These are phyloP conservation scores for Capricornis sumatraensis DNA, from an alignment of 2,113 vertebrate species.

Conservation along the genomic window DNA sequence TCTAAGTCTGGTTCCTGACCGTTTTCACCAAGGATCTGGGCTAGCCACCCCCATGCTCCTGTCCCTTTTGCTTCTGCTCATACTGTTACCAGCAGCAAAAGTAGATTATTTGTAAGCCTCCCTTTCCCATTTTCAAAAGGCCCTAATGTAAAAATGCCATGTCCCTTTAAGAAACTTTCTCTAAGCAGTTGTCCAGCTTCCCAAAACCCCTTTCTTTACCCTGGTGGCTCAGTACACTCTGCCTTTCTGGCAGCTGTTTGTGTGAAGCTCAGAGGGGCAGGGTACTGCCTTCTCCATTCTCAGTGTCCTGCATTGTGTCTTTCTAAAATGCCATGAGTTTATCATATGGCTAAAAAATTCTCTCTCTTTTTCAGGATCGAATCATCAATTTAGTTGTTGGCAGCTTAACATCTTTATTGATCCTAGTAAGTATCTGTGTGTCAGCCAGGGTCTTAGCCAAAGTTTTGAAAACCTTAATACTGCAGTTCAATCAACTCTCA, in stretches of 20 bases:
- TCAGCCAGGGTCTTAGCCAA: neutral
- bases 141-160: neutral
- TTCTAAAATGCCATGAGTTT: neutral
- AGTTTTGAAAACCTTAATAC: slow-evolving; percentile 11
- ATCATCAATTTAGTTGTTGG: slow-evolving; percentile 94
- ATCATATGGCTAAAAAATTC: neutral
- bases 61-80: neutral
- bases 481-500: neutral
- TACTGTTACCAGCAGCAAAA: neutral
- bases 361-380: slow-evolving; percentile 87
- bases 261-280: neutral
- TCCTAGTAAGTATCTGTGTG: slow-evolving; percentile 89
- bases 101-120: neutral
- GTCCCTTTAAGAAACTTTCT: neutral
- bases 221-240: neutral
- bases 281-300: neutral
- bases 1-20: neutral
- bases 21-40: neutral
- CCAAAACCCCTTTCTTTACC: neutral
- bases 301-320: neutral
- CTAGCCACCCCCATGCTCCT: neutral
- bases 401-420: slow-evolving; percentile 88
- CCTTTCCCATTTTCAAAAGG: neutral
- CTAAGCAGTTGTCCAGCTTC: neutral
- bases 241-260: neutral